Conservation (phyloP, 2,797 vertebrate genomes). For the Characodon lateralis region DNA sequence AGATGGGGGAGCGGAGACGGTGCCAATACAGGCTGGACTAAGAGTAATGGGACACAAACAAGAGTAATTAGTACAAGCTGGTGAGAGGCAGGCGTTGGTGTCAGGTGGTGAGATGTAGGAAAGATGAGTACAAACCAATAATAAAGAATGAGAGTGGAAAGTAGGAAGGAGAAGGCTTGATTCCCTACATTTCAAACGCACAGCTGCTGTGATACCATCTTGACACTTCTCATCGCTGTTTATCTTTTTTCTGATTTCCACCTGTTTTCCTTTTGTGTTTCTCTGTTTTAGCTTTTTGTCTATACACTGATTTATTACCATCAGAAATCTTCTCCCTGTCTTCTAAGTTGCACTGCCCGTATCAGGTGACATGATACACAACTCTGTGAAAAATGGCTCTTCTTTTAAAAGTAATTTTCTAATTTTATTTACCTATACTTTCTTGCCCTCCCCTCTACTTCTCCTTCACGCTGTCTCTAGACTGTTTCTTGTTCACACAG, state of each 20-base stretch:
- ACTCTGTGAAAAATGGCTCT: constrained; percentile 50
- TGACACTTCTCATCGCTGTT: constrained; percentile 55
- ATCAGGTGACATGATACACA: constrained; percentile 64
- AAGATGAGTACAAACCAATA: constrained; percentile 9
- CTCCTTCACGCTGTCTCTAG: constrained; percentile 32
- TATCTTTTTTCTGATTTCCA: constrained; percentile 45
- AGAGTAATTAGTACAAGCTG: constrained; percentile 49
- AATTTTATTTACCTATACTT: constrained; percentile 51
- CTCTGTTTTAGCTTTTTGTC: constrained; percentile 15
- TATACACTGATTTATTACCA: constrained; percentile 18
- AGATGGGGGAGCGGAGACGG: not conserved
- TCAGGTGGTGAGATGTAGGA: constrained; percentile 15
- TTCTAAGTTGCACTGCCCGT: constrained; percentile 30
- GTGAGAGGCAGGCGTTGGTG: constrained; percentile 27
- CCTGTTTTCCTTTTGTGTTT: constrained; percentile 37
- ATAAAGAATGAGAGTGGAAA: constrained; percentile 14
- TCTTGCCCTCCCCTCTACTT: constrained; percentile 37
- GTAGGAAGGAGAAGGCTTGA: not conserved
- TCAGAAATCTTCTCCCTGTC: constrained; percentile 45
- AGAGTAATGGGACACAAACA: constrained; percentile 54
- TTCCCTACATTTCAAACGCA: constrained; percentile 37
- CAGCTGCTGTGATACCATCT: constrained; percentile 39
- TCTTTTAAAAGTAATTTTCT: constrained; percentile 71
- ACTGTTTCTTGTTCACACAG: constrained; percentile 56
- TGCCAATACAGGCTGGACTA: constrained; percentile 18